Evolutionary conservation across 2,797 vertebrate species (phyloP).

Genomic region (Capromys pilorides): DNA sequence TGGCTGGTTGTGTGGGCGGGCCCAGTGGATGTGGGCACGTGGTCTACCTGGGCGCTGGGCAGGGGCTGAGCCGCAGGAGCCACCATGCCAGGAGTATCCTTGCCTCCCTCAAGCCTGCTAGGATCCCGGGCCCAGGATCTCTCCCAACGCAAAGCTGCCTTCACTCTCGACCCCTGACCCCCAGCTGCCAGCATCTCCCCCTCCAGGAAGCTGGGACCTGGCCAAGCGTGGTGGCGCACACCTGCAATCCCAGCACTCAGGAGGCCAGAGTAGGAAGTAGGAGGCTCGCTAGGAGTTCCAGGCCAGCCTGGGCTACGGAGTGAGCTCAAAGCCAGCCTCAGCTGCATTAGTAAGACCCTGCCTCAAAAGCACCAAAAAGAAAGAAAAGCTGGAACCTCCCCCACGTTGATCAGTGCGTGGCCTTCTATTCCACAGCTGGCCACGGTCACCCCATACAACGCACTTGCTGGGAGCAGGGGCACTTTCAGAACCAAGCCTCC

Average conservation of each 20-base stretch:
- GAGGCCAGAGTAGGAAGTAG: too few relatives aligned
- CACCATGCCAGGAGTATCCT: neutral
- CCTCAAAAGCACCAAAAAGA: too few relatives aligned
- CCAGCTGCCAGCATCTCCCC: neutral
- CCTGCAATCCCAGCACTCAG: too few relatives aligned
- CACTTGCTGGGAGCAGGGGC: neutral
- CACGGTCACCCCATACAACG: neutral
- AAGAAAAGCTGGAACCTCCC: neutral
- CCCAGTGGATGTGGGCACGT: fast-evolving
- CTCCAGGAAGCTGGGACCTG: neutral
- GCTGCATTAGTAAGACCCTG: too few relatives aligned
- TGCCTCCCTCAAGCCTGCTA: fast-evolving
- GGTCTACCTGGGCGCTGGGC: neutral
- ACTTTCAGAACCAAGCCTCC: neutral
- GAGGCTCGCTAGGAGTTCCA: too few relatives aligned
- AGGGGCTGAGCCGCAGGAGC: fast-evolving
- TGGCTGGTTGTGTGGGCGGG: fast-evolving
- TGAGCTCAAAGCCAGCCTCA: too few relatives aligned
- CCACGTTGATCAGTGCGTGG: fast-evolving
- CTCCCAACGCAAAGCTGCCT: fast-evolving
- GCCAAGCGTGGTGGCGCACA: too few relatives aligned
- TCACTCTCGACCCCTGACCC: neutral
- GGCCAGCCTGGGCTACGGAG: too few relatives aligned
- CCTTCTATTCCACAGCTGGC: neutral
- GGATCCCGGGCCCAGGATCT: fast-evolving